These are phyloP conservation scores for Pyrrhosoma nymphula DNA, from an alignment of 2,888 invertebrate genomes.

Conservation along the genomic window DNA sequence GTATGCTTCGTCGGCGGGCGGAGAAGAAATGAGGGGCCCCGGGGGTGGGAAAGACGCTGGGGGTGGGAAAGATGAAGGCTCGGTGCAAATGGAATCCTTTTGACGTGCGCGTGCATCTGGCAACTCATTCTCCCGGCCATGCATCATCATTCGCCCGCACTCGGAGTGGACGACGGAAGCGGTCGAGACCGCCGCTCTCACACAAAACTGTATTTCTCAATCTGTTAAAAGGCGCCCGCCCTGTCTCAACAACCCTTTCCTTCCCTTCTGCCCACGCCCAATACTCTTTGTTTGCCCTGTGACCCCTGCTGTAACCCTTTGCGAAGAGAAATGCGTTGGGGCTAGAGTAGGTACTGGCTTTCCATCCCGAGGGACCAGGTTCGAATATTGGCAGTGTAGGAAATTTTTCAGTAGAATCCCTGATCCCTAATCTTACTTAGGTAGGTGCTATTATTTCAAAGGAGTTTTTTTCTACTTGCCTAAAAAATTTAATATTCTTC, in stretches of 20 bases:
- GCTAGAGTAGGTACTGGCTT: no score
- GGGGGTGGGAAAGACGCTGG: not conserved
- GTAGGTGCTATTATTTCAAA: no score
- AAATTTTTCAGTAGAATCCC: no score
- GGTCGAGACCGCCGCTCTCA: not conserved
- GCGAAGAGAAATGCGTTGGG: no score
- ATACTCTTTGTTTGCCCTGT: no score
- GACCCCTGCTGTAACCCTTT: not conserved
- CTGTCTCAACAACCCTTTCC: not conserved
- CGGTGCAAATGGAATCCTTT: not conserved
- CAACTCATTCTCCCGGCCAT: not conserved
- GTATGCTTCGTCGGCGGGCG: not conserved
- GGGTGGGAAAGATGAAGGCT: not conserved
- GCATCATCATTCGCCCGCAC: not conserved
- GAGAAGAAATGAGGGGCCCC: not conserved
- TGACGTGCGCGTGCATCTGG: slow-evolving; percentile 2
- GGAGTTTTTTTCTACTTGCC: no score
- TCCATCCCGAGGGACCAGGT: no score
- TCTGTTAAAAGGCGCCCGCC: not conserved
- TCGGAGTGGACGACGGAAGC: not conserved
- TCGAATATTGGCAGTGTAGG: no score
- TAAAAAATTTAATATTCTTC: no score
- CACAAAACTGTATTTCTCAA: not conserved
- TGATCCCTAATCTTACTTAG: no score
- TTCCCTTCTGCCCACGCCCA: not conserved